Percentiles rank a stretch among this genome's conserved stretches.
These are phyloP conservation scores for Spialia ferax DNA, from an alignment of 2,888 invertebrate species.

Conservation along the genomic window DNA sequence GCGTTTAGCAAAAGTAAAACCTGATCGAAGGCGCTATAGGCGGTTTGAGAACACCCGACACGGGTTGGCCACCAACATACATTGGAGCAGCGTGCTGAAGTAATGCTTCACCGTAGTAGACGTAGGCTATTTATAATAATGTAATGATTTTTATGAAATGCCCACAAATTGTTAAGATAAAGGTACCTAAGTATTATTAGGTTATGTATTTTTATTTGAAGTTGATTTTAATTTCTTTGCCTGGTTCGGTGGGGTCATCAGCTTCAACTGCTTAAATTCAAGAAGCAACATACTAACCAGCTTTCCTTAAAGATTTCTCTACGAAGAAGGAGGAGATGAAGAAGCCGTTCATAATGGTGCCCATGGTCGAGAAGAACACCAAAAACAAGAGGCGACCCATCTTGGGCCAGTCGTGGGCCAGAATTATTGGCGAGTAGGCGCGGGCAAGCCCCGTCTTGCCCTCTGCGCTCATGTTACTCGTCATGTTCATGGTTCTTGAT, in stretches of 20 bases:
- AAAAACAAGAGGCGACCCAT: slow-evolving; percentile 88
- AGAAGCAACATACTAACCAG: slow-evolving; percentile 55
- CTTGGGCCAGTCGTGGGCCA: slow-evolving; percentile 90
- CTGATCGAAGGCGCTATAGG: no score
- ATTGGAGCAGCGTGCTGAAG: no score
- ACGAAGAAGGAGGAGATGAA: slow-evolving; percentile 64
- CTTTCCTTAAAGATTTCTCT: slow-evolving; percentile 49
- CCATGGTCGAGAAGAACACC: slow-evolving; percentile 48
- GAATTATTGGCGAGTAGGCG: slow-evolving; percentile 86
- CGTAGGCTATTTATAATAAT: no score
- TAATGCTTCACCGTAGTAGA: no score
- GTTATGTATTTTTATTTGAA: neutral
- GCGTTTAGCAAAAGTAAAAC: no score
- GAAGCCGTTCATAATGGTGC: slow-evolving; percentile 59
- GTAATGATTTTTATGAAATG: no score
- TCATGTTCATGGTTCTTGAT: neutral
- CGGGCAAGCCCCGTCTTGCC: slow-evolving; percentile 14
- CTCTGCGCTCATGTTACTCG: neutral
- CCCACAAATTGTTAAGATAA: no score
- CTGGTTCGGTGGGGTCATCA: no score
- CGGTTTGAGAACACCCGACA: no score
- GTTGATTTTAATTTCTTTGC: neutral
- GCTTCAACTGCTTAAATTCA: neutral
- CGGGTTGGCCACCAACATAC: no score
- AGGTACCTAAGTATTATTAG: no score